phyloP scores from a whole-genome alignment of 2,113 vertebrate genomes.

The Rhinoderma darwinii region DNA sequence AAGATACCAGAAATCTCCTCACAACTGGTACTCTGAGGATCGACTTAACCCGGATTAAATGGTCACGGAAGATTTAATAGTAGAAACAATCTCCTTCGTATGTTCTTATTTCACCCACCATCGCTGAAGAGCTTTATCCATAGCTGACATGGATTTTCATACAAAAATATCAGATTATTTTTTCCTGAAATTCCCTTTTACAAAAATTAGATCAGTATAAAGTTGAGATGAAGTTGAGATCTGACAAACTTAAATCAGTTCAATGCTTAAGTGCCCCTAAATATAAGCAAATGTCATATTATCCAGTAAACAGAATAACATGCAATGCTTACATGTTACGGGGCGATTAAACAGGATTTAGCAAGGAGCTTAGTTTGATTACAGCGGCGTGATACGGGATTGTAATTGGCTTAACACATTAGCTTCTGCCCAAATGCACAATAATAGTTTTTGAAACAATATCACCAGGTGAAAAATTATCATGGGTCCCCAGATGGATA shows the following conservation, averaged over 20 bases:
- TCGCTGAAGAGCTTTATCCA: no score
- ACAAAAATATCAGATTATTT: no score
- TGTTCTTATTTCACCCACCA: not conserved
- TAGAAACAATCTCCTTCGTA: not conserved
- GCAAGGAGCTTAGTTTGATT: constrained; percentile 60
- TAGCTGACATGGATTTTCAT: not conserved
- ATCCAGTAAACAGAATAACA: not conserved
- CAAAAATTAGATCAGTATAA: not conserved
- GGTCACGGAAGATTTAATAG: not conserved
- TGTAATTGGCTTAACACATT: constrained; percentile 72
- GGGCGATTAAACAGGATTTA: constrained; percentile 43
- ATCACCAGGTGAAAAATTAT: constrained; percentile 76
- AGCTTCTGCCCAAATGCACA: constrained; percentile 71
- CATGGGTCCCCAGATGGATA: not conserved
- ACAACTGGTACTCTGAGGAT: not conserved
- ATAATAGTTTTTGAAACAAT: constrained; percentile 71
- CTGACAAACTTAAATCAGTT: not conserved
- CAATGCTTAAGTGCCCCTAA: not conserved
- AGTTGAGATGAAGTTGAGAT: not conserved
- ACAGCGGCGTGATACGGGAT: constrained; percentile 70
- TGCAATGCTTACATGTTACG: constrained; percentile 8
- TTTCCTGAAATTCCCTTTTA: no score
- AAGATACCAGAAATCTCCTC: not conserved
- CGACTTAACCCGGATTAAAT: not conserved
- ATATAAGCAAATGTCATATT: not conserved